Evolutionary conservation across 2,113 vertebrate species (phyloP), one percentile per base, ranked within the genome.

Genomic region (Labeo catla): DNA sequence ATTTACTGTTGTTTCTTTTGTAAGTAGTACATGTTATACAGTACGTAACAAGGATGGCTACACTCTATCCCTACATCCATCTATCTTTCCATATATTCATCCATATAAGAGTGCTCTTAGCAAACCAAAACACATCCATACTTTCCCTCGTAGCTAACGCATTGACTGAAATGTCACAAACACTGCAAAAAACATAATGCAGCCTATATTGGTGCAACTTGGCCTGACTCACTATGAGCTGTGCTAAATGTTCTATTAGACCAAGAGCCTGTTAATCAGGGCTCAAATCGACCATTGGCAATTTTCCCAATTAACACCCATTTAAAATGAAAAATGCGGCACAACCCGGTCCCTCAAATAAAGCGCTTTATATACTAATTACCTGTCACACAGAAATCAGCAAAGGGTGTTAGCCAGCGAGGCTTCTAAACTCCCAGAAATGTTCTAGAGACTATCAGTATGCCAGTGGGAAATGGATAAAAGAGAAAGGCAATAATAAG

Each of bases 381-480:
- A 88, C 85, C 86, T 88, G 90, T 86, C 88, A 90, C 86, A 87
- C 77, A 43, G 84, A 87, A 76, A 81, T 83, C 83, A 87, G 65
- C 49, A 54, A 19, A 84, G 43, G 76, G 57, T 70, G 83, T 76
- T 47, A 80, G 83, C 89, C 89, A 90, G 89, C 0, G 19, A 93
- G 86, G 39, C 34, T 87, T 90, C 87, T 70, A 79, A 84, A 89
- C 93, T 90, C 83, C 45, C 74, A 63, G 72, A 94, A 90, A 91
- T 88, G 89, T 93, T 93, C 91, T 92, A 95, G 92, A 90, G 93
- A 87, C 90, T 92, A 93, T 95, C 93, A 94, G 93, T 89, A 92
- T 57, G 81, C 85, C 86, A 68, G 89, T 87, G 90, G 94, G 92
- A 89, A 92, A 78, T 91, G 90, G 74, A 89, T 91, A 91, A 85